Percentiles rank a stretch among this genome's conserved stretches.
phyloP scores from a whole-genome alignment of 2,888 invertebrate species.

The Sericinus montela region DNA sequence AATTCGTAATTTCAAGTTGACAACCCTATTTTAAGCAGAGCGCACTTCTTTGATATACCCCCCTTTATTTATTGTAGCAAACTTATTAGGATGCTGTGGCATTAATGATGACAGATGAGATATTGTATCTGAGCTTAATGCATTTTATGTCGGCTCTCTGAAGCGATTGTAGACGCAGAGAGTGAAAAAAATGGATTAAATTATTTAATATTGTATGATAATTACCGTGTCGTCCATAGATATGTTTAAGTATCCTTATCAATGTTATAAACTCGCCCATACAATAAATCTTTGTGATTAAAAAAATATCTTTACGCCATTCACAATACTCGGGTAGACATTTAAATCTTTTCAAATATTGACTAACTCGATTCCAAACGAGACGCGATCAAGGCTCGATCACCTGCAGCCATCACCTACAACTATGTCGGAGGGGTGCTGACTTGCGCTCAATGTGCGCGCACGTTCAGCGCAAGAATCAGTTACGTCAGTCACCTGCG shows the following conservation, averaged over 20 bases:
- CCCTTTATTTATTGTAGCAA: constrained; percentile 70
- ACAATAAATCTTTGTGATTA: too few species aligned
- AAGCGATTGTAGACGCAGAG: constrained; percentile 41
- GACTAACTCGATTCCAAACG: too few species aligned
- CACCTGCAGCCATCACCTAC: too few species aligned
- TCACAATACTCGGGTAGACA: too few species aligned
- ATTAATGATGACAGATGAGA: constrained; percentile 78
- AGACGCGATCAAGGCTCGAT: too few species aligned
- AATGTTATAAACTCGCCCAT: not conserved
- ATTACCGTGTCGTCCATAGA: constrained; percentile 18
- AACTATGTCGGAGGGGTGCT: too few species aligned
- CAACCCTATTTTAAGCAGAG: constrained; percentile 42
- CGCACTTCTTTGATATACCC: constrained; percentile 71
- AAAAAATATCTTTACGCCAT: too few species aligned
- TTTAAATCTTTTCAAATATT: too few species aligned
- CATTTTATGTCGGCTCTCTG: constrained; percentile 49
- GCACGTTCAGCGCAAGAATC: too few species aligned
- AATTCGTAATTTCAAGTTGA: not conserved
- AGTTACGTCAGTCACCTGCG: too few species aligned
- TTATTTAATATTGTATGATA: constrained; percentile 42
- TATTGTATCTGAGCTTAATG: constrained; percentile 60
- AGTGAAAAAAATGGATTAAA: constrained; percentile 43
- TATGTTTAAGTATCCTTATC: not conserved
- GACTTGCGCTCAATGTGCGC: too few species aligned
- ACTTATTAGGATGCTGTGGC: constrained; percentile 76